Percentiles rank a stretch among this genome's conserved stretches.
These are phyloP conservation scores for Leptoteleia sp. DNA, from an alignment of 1,140 invertebrate species.

Conservation along the genomic window DNA sequence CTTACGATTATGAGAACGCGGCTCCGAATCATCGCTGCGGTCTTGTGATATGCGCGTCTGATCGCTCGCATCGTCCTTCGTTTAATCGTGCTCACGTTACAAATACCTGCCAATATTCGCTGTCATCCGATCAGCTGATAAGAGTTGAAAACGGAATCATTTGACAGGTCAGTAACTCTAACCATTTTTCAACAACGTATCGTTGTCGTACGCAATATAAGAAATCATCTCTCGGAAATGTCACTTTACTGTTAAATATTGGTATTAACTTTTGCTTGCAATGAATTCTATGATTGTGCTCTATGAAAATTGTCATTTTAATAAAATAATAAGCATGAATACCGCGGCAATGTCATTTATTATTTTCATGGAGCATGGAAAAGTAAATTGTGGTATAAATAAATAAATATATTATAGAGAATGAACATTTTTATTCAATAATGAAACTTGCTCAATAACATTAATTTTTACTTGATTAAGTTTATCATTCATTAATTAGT, in stretches of 20 bases:
- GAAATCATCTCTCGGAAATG: too few species aligned
- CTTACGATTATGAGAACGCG: not conserved
- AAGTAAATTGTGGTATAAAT: too few species aligned
- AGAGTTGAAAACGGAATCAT: not conserved
- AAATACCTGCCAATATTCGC: conserved; percentile 9
- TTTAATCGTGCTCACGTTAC: not conserved
- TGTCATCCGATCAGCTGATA: conserved; percentile 1
- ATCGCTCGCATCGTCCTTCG: conserved; percentile 6
- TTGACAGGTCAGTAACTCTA: conserved; percentile 44
- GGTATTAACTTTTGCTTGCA: too few species aligned
- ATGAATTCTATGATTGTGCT: too few species aligned
- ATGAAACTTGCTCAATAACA: not conserved
- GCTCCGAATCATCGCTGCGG: not conserved
- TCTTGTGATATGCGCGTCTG: conserved; percentile 9
- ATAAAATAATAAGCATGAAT: too few species aligned
- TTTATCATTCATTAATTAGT: not conserved
- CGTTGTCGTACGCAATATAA: too few species aligned
- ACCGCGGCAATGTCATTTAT: too few species aligned
- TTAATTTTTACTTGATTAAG: not conserved
- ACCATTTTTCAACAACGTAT: conserved; percentile 6
- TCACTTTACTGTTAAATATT: too few species aligned
- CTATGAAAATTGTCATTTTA: too few species aligned
- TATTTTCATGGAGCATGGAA: too few species aligned
- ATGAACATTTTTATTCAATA: too few species aligned
- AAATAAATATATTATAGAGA: too few species aligned